phyloP scores from a whole-genome alignment of 2,888 invertebrate species.

The Flexamia atlantica region DNA sequence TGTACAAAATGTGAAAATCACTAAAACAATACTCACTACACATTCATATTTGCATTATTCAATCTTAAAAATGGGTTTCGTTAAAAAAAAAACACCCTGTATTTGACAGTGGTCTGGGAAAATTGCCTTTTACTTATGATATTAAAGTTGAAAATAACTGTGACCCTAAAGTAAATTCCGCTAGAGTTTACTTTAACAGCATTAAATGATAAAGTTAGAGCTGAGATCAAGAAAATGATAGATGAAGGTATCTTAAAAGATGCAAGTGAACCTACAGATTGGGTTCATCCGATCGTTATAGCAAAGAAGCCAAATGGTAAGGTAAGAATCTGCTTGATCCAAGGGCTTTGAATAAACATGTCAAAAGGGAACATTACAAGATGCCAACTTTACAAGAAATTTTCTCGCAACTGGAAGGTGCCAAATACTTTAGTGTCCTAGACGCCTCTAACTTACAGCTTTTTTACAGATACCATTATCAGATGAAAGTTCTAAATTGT shows the following conservation, averaged over 20 bases:
- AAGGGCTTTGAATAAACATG: neutral
- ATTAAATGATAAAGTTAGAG: constrained; percentile 1
- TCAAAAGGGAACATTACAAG: neutral
- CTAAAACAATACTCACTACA: no score
- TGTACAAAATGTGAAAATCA: no score
- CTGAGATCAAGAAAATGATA: neutral
- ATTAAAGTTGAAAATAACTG: neutral
- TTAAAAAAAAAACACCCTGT: no score
- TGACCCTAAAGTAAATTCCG: neutral
- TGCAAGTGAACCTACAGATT: constrained; percentile 1
- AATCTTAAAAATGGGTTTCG: no score
- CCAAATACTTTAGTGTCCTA: constrained; percentile 1
- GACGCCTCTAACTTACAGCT: constrained; percentile 56
- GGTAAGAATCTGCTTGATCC: constrained; percentile 34
- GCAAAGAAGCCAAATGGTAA: constrained; percentile 22
- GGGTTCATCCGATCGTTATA: neutral
- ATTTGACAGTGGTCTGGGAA: neutral
- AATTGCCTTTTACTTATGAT: constrained; percentile 4
- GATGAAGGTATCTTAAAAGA: neutral
- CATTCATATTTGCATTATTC: no score
- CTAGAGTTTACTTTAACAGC: neutral
- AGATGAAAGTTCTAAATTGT: constrained; percentile 64
- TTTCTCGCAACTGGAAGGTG: neutral
- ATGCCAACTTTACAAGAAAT: constrained; percentile 28
- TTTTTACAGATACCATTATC: constrained; percentile 69